Evolutionary conservation across 2,888 invertebrate genomes (phyloP).

Genomic region (Chymomyza amoena): DNA sequence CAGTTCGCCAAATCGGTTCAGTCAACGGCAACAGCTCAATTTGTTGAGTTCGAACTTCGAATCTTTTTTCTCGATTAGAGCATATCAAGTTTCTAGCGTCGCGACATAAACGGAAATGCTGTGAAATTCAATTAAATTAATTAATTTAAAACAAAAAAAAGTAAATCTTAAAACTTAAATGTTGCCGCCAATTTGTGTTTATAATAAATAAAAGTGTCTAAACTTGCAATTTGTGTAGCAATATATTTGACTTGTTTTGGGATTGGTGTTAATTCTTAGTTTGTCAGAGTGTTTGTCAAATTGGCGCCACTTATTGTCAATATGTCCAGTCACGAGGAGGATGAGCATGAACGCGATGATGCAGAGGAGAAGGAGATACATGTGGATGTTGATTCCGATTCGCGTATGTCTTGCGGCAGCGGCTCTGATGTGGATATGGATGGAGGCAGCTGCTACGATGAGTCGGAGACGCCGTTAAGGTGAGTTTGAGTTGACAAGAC

Average conservation of each 20-base stretch:
- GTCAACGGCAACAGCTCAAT: conserved; percentile 74
- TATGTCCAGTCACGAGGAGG: conserved; percentile 78
- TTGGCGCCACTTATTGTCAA: conserved; percentile 69
- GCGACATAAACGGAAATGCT: not conserved
- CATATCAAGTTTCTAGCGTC: not conserved
- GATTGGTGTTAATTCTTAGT: not conserved
- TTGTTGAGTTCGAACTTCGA: conserved; percentile 62
- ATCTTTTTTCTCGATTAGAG: not conserved
- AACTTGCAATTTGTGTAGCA: not conserved
- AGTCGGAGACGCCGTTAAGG: conserved; percentile 78
- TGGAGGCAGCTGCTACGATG: conserved; percentile 78
- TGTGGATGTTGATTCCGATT: conserved; percentile 79
- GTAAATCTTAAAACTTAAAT: not conserved
- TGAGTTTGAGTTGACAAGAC: conserved; percentile 40
- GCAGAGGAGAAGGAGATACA: conserved; percentile 78
- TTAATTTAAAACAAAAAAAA: not conserved
- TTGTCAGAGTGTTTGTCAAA: conserved; percentile 36
- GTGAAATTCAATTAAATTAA: not conserved
- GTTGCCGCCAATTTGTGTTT: not conserved
- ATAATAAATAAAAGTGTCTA: conserved; percentile 9
- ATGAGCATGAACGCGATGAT: conserved; percentile 76
- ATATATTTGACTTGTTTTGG: not conserved
- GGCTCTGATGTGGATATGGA: conserved; percentile 79
- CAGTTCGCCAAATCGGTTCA: conserved; percentile 61
- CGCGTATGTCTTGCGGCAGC: conserved; percentile 77